A percentile compares a stretch with the other conserved stretches of the same genome.
These are phyloP conservation scores for Centropus bengalensis DNA, from an alignment of 2,113 vertebrate species.

Conservation along the genomic window DNA sequence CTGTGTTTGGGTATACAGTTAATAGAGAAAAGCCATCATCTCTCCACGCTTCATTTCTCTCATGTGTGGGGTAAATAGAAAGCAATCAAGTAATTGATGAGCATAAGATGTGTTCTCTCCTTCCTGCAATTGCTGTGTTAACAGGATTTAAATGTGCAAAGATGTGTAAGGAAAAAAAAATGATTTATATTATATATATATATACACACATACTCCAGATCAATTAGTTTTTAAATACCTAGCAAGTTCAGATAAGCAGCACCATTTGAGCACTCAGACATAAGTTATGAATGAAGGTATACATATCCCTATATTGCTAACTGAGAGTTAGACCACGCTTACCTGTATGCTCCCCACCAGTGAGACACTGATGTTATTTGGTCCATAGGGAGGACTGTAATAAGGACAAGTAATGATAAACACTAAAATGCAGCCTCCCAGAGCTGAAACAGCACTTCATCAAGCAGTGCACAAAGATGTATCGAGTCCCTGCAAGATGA, in stretches of 20 bases:
- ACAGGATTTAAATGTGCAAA: background rate
- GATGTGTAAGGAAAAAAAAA: background rate
- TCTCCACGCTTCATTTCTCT: background rate
- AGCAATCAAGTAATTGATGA: background rate
- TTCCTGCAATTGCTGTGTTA: background rate
- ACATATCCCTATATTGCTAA: fast-evolving
- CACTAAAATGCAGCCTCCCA: fast-evolving
- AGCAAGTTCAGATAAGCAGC: background rate
- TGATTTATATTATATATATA: background rate
- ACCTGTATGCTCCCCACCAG: background rate
- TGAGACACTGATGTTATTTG: fast-evolving
- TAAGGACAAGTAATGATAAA: background rate
- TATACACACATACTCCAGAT: background rate
- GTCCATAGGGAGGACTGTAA: background rate
- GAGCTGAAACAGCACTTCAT: background rate
- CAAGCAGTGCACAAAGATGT: background rate
- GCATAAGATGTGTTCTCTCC: background rate
- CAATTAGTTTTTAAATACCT: background rate
- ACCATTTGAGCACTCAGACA: background rate
- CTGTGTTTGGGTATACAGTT: background rate
- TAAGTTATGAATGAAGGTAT: fast-evolving
- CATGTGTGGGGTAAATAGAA: background rate
- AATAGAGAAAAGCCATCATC: background rate
- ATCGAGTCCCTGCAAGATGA: background rate
- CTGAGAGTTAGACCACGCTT: background rate